Evolutionary conservation across 2,113 vertebrate genomes (phyloP).

Genomic region (Brevimyrus niger): DNA sequence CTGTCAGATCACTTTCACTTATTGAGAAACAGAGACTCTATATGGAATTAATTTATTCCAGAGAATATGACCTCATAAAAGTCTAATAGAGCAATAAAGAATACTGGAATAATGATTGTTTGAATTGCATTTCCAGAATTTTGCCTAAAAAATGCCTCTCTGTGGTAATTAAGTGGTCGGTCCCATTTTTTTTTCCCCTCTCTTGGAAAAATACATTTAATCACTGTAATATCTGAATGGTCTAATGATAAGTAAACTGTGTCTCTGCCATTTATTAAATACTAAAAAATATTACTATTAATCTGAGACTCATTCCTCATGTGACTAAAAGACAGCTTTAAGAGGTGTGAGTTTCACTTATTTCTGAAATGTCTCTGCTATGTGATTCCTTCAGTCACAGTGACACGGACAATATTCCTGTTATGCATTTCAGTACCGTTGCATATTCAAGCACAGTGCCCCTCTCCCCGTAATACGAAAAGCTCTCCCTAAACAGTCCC

Average conservation of each 20-base stretch:
- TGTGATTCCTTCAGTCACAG: not conserved
- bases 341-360: not conserved
- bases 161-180: constrained; percentile 1
- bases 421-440: not conserved
- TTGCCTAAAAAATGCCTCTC: constrained; percentile 20
- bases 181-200: constrained; percentile 6
- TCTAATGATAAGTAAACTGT: not conserved
- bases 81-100: constrained; percentile 22
- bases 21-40: constrained; percentile 7
- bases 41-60: constrained; percentile 26
- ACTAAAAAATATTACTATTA: constrained; percentile 4
- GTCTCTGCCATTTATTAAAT: not conserved
- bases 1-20: constrained; percentile 3
- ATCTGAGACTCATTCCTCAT: not conserved
- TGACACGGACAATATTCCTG: not conserved
- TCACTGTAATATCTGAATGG: not conserved
- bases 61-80: constrained; percentile 29
- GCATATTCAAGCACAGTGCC: not conserved
- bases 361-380: not conserved
- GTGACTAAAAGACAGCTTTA: not conserved
- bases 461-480: not conserved
- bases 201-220: not conserved
- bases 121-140: constrained; percentile 28
- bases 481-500: not conserved
- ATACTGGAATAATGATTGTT: constrained; percentile 28